phyloP scores from a whole-genome alignment of 2,888 invertebrate genomes.

The Callyntrura guangdongensis region DNA sequence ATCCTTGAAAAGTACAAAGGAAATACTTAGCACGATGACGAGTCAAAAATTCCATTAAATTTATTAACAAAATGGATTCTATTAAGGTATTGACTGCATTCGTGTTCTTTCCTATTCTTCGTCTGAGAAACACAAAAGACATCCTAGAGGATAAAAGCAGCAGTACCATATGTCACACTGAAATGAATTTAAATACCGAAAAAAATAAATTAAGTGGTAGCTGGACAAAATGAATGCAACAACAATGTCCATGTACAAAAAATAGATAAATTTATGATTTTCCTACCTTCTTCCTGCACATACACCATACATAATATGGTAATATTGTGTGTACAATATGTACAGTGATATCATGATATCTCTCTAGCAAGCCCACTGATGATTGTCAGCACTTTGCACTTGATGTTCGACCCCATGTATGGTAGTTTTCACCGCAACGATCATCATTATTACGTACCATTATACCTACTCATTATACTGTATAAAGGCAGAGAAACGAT shows the following conservation, averaged over 20 bases:
- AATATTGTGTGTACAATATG: constrained; percentile 45
- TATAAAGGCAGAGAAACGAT: too few relatives aligned
- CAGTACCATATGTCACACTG: constrained; percentile 50
- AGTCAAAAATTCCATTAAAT: not conserved
- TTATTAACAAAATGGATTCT: too few relatives aligned
- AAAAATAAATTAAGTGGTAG: constrained; percentile 37
- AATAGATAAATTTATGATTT: not conserved
- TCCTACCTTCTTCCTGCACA: not conserved
- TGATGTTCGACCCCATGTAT: constrained; percentile 56
- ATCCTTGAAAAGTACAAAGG: not conserved
- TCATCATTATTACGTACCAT: not conserved
- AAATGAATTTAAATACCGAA: constrained; percentile 48
- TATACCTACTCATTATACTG: not conserved
- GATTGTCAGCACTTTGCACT: constrained; percentile 8
- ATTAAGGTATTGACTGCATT: not conserved
- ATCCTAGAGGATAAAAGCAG: not conserved
- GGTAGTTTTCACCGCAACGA: not conserved
- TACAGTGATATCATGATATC: too few relatives aligned
- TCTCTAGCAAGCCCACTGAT: constrained; percentile 9
- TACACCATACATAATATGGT: not conserved
- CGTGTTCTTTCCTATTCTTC: not conserved
- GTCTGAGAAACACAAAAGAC: not conserved
- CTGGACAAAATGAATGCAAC: too few relatives aligned
- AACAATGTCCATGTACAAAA: too few relatives aligned
- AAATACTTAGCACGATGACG: not conserved